Conservation (phyloP, 2,113 vertebrate genomes). For the Sinocyclocheilus anophthalmus region DNA sequence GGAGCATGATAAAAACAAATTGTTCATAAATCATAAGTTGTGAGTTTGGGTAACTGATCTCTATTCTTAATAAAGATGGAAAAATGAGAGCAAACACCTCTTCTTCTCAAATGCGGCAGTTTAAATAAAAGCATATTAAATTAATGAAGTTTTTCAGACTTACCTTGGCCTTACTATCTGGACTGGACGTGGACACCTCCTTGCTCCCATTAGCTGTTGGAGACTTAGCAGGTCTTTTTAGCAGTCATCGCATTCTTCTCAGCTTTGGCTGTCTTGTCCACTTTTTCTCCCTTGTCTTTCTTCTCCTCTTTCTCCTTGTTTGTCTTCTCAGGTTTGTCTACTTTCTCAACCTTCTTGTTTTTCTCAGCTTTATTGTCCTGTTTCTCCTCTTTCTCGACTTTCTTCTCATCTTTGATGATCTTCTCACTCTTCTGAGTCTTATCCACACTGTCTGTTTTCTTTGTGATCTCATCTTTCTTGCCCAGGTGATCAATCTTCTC, state of each 20-base stretch:
- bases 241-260: conserved; percentile 70
- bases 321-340: conserved; percentile 72
- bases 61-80: neutral
- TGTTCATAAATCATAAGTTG: conserved; percentile 30
- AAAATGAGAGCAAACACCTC: neutral
- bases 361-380: conserved; percentile 60
- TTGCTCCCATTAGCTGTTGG: conserved; percentile 79
- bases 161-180: conserved; percentile 91
- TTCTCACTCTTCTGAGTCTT: conserved; percentile 69
- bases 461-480: conserved; percentile 41
- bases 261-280: conserved; percentile 63
- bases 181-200: conserved; percentile 80
- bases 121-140: neutral
- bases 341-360: conserved; percentile 70
- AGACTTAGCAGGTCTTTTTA: conserved; percentile 67
- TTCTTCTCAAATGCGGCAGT: neutral
- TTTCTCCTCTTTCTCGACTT: conserved; percentile 63
- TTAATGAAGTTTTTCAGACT: conserved; percentile 29
- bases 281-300: conserved; percentile 63
- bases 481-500: conserved; percentile 42
- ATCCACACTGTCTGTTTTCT: conserved; percentile 67
- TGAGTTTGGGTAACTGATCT: neutral
- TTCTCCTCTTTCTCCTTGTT: conserved; percentile 73
- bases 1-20: conserved; percentile 63
- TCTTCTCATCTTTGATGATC: conserved; percentile 68